Percentiles rank a stretch among this genome's conserved stretches.
phyloP scores from a whole-genome alignment of 1,140 invertebrate species.

The Caenorhabditis briggsae region DNA sequence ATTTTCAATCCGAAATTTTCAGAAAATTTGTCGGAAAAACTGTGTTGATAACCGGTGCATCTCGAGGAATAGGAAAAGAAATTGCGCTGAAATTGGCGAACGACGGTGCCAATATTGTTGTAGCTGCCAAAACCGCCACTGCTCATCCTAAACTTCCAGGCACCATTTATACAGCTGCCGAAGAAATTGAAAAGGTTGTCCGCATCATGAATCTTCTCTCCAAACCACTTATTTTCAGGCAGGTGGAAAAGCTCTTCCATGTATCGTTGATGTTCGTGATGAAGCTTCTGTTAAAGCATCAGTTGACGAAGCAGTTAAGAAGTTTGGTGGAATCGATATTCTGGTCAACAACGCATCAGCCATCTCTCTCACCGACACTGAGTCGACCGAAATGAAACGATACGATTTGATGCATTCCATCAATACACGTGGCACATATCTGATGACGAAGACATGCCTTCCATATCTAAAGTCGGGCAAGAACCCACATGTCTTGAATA shows the following conservation, averaged over 20 bases:
- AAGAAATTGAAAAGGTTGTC: constrained; percentile 86
- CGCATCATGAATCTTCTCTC: too few species aligned
- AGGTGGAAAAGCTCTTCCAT: constrained; percentile 86
- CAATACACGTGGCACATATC: constrained; percentile 91
- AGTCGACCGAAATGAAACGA: constrained; percentile 91
- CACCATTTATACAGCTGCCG: constrained; percentile 94
- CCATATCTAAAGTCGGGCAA: constrained; percentile 89
- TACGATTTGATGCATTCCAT: constrained; percentile 94
- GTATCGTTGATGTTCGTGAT: constrained; percentile 92
- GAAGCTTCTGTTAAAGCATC: constrained; percentile 87
- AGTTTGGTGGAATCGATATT: constrained; percentile 96
- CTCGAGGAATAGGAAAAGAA: constrained; percentile 94
- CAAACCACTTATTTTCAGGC: background rate
- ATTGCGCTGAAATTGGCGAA: constrained; percentile 89
- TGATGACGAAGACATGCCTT: constrained; percentile 91
- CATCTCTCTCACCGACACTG: constrained; percentile 85
- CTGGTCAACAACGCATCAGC: constrained; percentile 81
- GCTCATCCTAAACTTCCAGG: constrained; percentile 95
- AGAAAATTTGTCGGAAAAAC: constrained; percentile 90
- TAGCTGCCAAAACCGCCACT: constrained; percentile 74
- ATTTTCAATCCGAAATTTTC: constrained; percentile 69
- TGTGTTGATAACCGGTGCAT: constrained; percentile 94
- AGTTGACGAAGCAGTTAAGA: constrained; percentile 88
- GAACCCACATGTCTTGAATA: constrained; percentile 95
- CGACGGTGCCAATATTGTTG: constrained; percentile 83